A percentile compares a stretch with the other conserved stretches of the same genome.
Conservation (phyloP, 2,888 invertebrate species). For the Brassicogethes aeneus region DNA sequence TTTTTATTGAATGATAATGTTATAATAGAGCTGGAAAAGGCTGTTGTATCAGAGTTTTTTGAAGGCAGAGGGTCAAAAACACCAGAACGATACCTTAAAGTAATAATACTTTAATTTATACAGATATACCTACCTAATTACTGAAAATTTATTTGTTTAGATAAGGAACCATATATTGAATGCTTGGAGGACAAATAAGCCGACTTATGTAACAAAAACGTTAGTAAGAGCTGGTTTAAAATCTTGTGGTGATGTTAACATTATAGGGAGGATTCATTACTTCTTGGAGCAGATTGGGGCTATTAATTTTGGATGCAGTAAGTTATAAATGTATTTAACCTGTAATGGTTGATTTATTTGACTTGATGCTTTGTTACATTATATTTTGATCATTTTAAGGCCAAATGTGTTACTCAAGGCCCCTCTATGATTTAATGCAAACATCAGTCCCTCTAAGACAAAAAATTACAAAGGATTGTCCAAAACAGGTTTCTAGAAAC, state of each 20-base stretch:
- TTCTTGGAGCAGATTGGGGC: slow-evolving; percentile 54
- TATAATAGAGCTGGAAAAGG: slow-evolving; percentile 47
- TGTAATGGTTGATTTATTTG: slow-evolving; percentile 4
- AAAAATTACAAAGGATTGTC: slow-evolving; percentile 13
- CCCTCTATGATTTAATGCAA: slow-evolving; percentile 29
- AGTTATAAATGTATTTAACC: slow-evolving; percentile 22
- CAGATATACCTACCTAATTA: not conserved
- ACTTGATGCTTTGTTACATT: not conserved
- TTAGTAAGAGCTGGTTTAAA: slow-evolving; percentile 47
- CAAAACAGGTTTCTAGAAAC: not conserved
- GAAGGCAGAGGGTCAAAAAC: slow-evolving; percentile 47
- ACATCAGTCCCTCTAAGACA: slow-evolving; percentile 19
- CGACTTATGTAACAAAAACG: slow-evolving; percentile 51
- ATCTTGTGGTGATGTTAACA: slow-evolving; percentile 54
- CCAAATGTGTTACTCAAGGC: slow-evolving; percentile 35
- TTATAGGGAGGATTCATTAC: slow-evolving; percentile 50
- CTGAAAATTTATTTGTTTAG: slow-evolving; percentile 22
- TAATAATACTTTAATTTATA: slow-evolving; percentile 16
- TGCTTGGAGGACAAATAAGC: slow-evolving; percentile 45
- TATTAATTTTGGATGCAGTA: slow-evolving; percentile 55
- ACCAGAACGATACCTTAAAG: slow-evolving; percentile 47
- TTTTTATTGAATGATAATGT: slow-evolving; percentile 32
- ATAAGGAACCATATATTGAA: slow-evolving; percentile 51
- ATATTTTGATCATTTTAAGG: slow-evolving; percentile 21
- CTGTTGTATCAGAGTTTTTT: slow-evolving; percentile 49